Base-by-base conservation (phyloP, 2,888 invertebrate species). In the Pandemis corylana region DNA sequence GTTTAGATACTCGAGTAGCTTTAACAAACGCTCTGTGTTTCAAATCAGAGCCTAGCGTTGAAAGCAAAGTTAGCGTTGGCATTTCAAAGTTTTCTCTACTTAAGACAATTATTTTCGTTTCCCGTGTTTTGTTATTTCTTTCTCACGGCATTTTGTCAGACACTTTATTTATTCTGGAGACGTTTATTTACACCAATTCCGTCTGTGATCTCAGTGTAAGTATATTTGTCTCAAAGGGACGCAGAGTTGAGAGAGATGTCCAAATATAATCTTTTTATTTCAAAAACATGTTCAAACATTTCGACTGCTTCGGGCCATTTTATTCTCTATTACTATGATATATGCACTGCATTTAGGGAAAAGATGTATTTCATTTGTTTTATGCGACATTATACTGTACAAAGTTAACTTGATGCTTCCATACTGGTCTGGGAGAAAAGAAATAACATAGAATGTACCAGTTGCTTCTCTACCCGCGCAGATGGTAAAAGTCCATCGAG, bases 211-310 rank as follows among this genome's bases (percentile, higher is more conserved):
- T 53, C 7, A 66, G 28, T n/a, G 51, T 28, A 59, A 59, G 59
- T 59, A 59, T 28, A 59, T 59, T 51, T 41, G 53, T n/a, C 36
- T 67, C 67, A 41, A 67, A 67, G 66, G 5, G 53, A 66, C 13
- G n/a, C 28, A 36, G 28, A 53, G 15, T 53, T 41, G 36, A 41
- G 7, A 41, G 51, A 51, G 13, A 65, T 49, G 51, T 15, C 15
- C 41, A 67, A 53, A 67, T 66, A 53, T 67, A 53, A 28, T 7
- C 51, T 51, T 66, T 49, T 49, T 2, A 51, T 67, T 36, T 41
- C 41, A 67, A 53, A 36, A 41, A 53, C 53, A 10, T 13, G 13
- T 49, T 66, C 36, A 51, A 36, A 51, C n/a, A 66, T 36, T 28
- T 28, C 20, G 20, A 15, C 7, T 20, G 13, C 7, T 49, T 46